Evolutionary conservation across 2,888 invertebrate genomes (phyloP).

Genomic region (Luffia ferchaultella): DNA sequence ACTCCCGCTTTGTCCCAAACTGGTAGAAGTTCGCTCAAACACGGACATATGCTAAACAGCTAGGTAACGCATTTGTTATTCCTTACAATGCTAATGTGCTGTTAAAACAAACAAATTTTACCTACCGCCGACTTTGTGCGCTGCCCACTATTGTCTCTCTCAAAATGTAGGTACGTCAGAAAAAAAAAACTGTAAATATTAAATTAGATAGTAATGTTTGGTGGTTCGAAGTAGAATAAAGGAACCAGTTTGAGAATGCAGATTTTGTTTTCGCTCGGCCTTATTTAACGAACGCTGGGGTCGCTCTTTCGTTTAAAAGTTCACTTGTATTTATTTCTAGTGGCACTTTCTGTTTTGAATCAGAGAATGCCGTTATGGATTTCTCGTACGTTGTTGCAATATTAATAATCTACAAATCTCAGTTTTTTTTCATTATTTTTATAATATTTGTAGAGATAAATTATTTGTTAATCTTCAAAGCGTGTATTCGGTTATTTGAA

Average conservation of each 20-base stretch:
- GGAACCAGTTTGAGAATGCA: not conserved
- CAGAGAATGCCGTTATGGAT: no score
- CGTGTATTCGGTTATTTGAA: no score
- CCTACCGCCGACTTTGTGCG: constrained; percentile 1
- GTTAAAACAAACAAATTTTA: constrained; percentile 5
- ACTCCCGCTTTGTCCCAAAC: not conserved
- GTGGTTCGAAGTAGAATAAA: not conserved
- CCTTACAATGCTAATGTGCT: constrained; percentile 2
- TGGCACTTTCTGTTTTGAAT: not conserved
- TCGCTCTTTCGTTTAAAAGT: not conserved
- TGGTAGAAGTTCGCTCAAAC: not conserved
- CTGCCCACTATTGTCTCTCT: not conserved
- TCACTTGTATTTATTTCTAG: not conserved
- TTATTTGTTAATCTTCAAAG: no score
- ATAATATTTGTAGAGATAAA: no score
- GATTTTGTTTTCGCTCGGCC: not conserved
- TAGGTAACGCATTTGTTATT: constrained; percentile 4
- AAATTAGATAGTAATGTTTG: not conserved
- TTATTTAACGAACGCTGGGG: not conserved
- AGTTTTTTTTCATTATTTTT: no score
- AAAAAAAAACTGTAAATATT: not conserved
- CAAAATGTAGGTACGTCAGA: not conserved
- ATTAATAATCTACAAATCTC: no score
- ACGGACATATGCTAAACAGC: not conserved
- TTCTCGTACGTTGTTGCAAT: no score